These are phyloP conservation scores for Pseudomyrmex dendroicus DNA, from an alignment of 1,140 invertebrate species.

Conservation along the genomic window DNA sequence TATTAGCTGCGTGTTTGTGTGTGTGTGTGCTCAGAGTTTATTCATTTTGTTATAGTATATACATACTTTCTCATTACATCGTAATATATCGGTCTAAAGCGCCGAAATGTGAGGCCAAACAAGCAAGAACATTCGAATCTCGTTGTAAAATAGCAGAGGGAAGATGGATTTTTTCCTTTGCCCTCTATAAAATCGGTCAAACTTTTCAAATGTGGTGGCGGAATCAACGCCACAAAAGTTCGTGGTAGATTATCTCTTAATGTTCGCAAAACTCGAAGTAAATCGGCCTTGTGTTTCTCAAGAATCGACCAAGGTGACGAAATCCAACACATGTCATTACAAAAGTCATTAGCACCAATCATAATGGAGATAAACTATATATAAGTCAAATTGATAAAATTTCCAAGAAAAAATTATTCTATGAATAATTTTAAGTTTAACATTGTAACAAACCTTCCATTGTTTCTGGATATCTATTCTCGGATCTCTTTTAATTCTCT, in stretches of 20 bases:
- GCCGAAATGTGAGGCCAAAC: constrained; percentile 78
- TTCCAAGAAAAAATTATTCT: too few species aligned
- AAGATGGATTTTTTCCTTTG: constrained; percentile 60
- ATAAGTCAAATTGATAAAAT: background rate
- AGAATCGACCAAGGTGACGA: constrained; percentile 77
- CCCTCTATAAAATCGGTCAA: constrained; percentile 66
- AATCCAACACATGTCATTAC: constrained; percentile 86
- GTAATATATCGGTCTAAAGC: constrained; percentile 70
- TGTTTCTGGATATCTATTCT: constrained; percentile 87
- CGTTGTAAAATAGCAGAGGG: constrained; percentile 80
- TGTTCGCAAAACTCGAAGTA: constrained; percentile 85
- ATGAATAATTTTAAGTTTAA: too few species aligned
- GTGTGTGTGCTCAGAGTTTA: too few species aligned
- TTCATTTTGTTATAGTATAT: too few species aligned
- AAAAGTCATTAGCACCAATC: constrained; percentile 90
- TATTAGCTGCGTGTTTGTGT: too few species aligned
- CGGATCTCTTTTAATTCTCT: constrained; percentile 87
- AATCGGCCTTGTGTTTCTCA: constrained; percentile 84
- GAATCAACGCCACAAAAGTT: constrained; percentile 87
- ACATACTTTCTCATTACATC: constrained; percentile 83
- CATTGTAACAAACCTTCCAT: constrained; percentile 88
- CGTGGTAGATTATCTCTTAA: constrained; percentile 87
- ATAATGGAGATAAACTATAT: constrained; percentile 88
- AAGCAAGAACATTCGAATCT: constrained; percentile 85
- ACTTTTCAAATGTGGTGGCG: constrained; percentile 82